Conservation (phyloP, 2,797 vertebrate species). For the Pseudochaenichthys georgianus region DNA sequence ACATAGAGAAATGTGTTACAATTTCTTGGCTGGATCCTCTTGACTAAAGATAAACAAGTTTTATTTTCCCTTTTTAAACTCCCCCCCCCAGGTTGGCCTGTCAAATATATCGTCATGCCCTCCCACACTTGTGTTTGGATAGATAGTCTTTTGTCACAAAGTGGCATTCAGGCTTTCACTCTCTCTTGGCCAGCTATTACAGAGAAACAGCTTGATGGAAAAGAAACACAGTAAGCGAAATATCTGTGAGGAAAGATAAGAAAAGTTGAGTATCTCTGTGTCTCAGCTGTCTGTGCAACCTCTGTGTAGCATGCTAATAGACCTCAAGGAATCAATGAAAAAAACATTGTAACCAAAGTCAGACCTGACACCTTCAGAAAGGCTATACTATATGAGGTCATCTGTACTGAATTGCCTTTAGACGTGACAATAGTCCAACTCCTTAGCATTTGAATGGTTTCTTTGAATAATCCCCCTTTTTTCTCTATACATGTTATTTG, state of each 20-base stretch:
- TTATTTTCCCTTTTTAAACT: constrained; percentile 10
- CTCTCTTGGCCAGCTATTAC: constrained; percentile 1
- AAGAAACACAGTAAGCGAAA: constrained; percentile 14
- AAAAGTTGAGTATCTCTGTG: constrained; percentile 34
- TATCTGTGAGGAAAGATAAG: constrained; percentile 37
- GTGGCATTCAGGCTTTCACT: constrained; percentile 11
- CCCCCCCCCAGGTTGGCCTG: constrained; percentile 6
- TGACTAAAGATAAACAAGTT: constrained; percentile 37
- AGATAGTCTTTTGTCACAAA: constrained; percentile 18
- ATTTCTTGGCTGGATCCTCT: constrained; percentile 23
- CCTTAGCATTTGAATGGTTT: constrained; percentile 19
- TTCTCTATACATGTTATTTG: background rate
- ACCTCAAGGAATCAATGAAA: constrained; percentile 14
- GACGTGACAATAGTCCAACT: background rate
- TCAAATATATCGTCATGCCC: constrained; percentile 21
- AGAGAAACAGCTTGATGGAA: constrained; percentile 18
- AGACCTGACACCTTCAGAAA: constrained; percentile 1
- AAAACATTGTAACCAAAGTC: background rate
- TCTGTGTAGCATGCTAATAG: constrained; percentile 33
- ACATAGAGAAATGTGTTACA: constrained; percentile 37
- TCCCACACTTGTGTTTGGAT: background rate
- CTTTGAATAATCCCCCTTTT: background rate
- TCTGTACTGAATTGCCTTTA: background rate
- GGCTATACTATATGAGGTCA: constrained; percentile 13
- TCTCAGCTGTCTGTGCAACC: constrained; percentile 33